Conservation (phyloP, 2,888 invertebrate species). For the Strigamia maritima region DNA sequence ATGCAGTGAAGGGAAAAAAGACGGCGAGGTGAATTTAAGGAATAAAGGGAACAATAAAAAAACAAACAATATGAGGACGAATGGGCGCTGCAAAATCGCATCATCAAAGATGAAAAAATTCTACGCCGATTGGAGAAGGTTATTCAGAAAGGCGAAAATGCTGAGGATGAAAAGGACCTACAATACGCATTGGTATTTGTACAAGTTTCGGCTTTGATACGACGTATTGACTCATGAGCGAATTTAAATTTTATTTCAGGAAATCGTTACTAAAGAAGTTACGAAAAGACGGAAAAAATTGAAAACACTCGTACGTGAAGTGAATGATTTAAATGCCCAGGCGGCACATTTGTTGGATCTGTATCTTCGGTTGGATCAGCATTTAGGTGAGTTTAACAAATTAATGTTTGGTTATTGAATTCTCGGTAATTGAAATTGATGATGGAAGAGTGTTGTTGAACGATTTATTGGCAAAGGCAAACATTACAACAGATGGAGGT, state of each 20-base stretch:
- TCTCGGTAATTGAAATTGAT: not conserved
- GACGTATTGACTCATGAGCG: no score
- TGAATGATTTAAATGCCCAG: conserved; percentile 43
- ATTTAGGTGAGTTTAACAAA: conserved; percentile 51
- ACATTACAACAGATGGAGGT: not conserved
- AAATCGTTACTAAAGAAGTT: conserved; percentile 45
- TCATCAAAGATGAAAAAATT: conserved; percentile 1
- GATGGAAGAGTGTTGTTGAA: not conserved
- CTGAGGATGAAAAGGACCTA: not conserved
- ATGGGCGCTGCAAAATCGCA: not conserved
- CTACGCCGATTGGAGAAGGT: not conserved
- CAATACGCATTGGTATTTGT: conserved; percentile 19
- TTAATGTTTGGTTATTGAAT: not conserved
- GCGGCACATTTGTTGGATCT: conserved; percentile 52
- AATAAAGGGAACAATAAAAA: not conserved
- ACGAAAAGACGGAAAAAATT: conserved; percentile 44
- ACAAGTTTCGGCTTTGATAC: not conserved
- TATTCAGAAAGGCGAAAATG: not conserved
- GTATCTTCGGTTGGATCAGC: conserved; percentile 54
- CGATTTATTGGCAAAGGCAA: not conserved
- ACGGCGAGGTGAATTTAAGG: not conserved
- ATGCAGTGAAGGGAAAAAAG: conserved; percentile 1
- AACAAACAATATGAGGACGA: not conserved
- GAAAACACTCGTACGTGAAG: conserved; percentile 44
- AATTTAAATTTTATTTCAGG: conserved; percentile 42